Evolutionary conservation across 2,797 vertebrate genomes (phyloP), one percentile per base, ranked within the genome.

Genomic region (Mormyrops boulengeri): DNA sequence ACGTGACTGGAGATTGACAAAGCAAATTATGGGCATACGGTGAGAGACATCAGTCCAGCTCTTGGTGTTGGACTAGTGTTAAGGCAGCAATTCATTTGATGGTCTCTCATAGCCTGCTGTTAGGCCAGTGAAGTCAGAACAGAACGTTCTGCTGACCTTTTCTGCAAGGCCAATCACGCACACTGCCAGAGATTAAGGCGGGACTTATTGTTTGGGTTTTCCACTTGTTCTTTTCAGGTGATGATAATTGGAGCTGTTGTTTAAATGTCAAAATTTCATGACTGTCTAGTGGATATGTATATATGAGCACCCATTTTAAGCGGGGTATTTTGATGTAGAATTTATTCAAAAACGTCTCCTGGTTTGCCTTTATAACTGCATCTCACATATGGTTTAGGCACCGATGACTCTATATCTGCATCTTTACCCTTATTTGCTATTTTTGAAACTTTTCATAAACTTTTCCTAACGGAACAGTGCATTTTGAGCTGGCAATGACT

Each of bases 251-350:
- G 30, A 62, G 14, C 60, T 73, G 60, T n/a, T 53, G 22, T 30
- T 52, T 49, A 17, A 44, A 85, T 69, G 55, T 66, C 82, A 89
- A 87, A 49, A 89, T 89, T 34, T 89, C 80, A 89, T 60, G 88
- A 55, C 49, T 4, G 19, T 66, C 30, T 52, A 34, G 26, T 52
- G 34, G 19, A 69, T 89, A 38, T 89, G 9, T 89, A 60, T 85
- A 77, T 89, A 50, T 19, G 4, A 22, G 57, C 2, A 17, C 34
- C 60, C 49, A 87, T 86, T 87, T 87, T 87, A 66, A 66, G 82
- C 26, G 12, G 73, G 80, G 57, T 30, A 55, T 86, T 89, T 84
- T 69, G 9, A 38, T 88, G 69, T 86, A 50, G 30, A 38, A 30
- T 38, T 85, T 66, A 86, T 85, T 82, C 4, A 22, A 84, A 53